These are phyloP conservation scores for Hyperopisus bebe DNA, from an alignment of 2,113 vertebrate species.

Conservation along the genomic window DNA sequence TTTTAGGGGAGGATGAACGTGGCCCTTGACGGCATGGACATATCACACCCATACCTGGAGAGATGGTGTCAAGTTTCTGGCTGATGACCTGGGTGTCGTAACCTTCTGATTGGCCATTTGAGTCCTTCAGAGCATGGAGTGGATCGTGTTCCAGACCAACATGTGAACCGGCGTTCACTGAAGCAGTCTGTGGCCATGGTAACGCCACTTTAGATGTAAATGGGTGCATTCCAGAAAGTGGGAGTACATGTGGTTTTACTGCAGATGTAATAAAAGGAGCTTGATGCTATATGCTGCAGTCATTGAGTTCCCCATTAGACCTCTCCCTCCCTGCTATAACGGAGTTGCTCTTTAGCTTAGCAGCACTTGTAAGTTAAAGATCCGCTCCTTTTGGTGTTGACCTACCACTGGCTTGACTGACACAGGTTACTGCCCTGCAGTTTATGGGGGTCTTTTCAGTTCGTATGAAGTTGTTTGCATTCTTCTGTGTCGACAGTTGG, in stretches of 20 bases:
- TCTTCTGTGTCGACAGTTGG: neutral
- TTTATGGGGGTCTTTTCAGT: neutral
- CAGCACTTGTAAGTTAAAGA: neutral
- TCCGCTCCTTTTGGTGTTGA: neutral
- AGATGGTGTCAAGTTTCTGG: neutral
- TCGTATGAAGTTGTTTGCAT: neutral
- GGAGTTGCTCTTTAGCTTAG: neutral
- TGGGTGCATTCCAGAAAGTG: neutral
- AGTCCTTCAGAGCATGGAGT: neutral
- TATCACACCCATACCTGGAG: neutral
- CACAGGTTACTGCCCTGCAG: neutral
- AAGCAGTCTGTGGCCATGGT: constrained; percentile 11
- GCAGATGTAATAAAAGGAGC: too few species aligned
- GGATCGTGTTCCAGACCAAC: neutral
- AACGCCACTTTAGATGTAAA: neutral
- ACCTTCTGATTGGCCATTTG: neutral
- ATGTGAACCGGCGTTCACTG: neutral
- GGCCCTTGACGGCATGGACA: neutral
- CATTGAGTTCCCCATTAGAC: neutral
- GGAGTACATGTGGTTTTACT: neutral
- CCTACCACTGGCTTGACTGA: neutral
- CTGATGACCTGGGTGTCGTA: neutral
- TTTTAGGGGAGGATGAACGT: neutral
- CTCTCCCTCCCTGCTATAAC: neutral
- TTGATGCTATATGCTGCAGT: neutral